Percentiles rank a stretch among this genome's conserved stretches.
These are phyloP conservation scores for Platycheirus albimanus DNA, from an alignment of 2,888 invertebrate genomes.

Conservation along the genomic window DNA sequence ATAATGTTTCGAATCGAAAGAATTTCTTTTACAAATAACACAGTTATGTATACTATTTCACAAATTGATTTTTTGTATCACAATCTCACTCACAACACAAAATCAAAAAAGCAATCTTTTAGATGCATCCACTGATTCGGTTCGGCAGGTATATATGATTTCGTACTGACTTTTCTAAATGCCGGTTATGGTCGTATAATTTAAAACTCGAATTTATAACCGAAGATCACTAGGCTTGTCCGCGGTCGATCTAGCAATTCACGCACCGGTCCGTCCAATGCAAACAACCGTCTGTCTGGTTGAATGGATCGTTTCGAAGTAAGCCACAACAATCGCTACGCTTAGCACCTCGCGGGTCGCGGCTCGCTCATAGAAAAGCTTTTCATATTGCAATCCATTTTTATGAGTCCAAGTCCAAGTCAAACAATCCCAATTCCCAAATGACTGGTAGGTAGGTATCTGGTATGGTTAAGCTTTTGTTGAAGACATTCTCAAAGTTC, in stretches of 20 bases:
- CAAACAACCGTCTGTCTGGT: conserved; percentile 68
- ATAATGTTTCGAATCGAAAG: background rate
- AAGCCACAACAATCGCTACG: conserved; percentile 31
- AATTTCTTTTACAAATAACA: conserved; percentile 21
- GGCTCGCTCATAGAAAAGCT: conserved; percentile 51
- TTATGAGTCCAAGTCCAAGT: background rate
- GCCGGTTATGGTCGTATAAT: conserved; percentile 31
- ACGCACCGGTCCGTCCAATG: conserved; percentile 38
- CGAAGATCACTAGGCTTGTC: conserved; percentile 27
- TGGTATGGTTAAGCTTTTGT: conserved; percentile 48
- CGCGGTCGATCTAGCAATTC: conserved; percentile 20
- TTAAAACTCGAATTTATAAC: conserved; percentile 33
- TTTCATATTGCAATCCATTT: conserved; percentile 30
- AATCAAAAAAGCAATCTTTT: background rate
- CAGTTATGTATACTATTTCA: too few relatives aligned
- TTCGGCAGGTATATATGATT: conserved; percentile 2
- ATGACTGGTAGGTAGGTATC: too few relatives aligned
- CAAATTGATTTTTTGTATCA: background rate
- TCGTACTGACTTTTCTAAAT: conserved; percentile 20
- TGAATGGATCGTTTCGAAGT: conserved; percentile 53
- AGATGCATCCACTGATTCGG: background rate
- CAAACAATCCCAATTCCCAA: background rate
- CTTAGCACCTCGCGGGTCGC: conserved; percentile 22
- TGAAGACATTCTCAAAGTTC: conserved; percentile 42
- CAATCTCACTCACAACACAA: background rate